Base-by-base conservation (phyloP, 2,888 invertebrate species). In the Philereme transversata region DNA sequence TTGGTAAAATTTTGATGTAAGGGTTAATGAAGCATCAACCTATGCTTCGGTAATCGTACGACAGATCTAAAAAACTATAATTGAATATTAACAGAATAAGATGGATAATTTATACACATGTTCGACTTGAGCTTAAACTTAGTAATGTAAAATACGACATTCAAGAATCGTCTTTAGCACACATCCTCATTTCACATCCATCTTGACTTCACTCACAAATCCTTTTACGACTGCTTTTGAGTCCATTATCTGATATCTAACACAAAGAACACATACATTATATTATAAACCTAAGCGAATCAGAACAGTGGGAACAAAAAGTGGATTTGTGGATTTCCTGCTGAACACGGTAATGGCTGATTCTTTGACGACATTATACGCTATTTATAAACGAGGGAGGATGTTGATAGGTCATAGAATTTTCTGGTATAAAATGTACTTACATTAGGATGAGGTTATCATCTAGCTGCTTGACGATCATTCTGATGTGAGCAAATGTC, bases 171-270 rank as follows among this genome's bases (percentile, higher is more conserved):
- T 34, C 5, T 33, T 8, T 22, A 9, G 4, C 11, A 47, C 33
- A 34, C 33, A 51, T 33, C 10, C 43, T 51, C 43, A 44, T 51
- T 44, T n/a, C 9, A 9, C 33, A 34, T 34, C 36, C 36, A 36
- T 7, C 7, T 5, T 7, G 5, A 40, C 40, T 40, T 40, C 40
- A 40, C 8, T 70, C 65, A 64, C 6, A 49, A 38, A 10, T 11
- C 49, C 38, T 36, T 47, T 22, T 22, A 22, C 22, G 22, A 33
- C 33, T 38, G 36, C 49, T 79, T 81, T 81, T 76, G 77, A 74
- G 74, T 69, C 76, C 77, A 80, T 80, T 81, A 79, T 80, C 75
- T 72, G 70, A 65, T 70, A 76, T 73, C 73, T 74, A 72, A 76
- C 75, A 67, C 71, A 78, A 75, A 75, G 72, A 72, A 72, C 69